A percentile compares a stretch with the other conserved stretches of the same genome.
phyloP scores from a whole-genome alignment of 2,888 invertebrate genomes.

The Leptarthrus brevirostris region DNA sequence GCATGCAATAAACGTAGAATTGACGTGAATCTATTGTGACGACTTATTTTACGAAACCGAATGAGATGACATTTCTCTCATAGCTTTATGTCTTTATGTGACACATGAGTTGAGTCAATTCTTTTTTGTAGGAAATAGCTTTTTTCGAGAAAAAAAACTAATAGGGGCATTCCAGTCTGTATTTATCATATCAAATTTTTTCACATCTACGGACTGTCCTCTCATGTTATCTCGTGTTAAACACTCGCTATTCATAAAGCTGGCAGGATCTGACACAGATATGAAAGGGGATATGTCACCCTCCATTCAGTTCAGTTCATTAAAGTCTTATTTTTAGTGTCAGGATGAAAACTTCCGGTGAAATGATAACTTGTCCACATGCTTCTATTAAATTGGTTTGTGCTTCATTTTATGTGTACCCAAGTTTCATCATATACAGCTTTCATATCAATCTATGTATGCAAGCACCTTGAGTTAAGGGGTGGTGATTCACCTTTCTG shows the following conservation, averaged over 20 bases:
- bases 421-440: not conserved
- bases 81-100: not conserved
- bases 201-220: not conserved
- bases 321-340: not conserved
- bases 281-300: not conserved
- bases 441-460: not conserved
- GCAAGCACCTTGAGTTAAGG: not conserved
- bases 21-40: constrained; percentile 21
- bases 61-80: not conserved
- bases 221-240: too few relatives aligned
- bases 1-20: constrained; percentile 19
- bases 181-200: not conserved
- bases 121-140: not conserved
- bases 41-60: not conserved
- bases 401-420: not conserved
- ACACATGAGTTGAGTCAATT: not conserved
- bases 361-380: not conserved
- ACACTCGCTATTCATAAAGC: too few relatives aligned
- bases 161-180: not conserved
- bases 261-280: not conserved
- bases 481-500: constrained; percentile 33
- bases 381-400: not conserved
- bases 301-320: not conserved
- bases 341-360: not conserved
- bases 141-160: not conserved